Conservation (phyloP, 2,888 invertebrate genomes). For the Pachycephus smyrnensis region DNA sequence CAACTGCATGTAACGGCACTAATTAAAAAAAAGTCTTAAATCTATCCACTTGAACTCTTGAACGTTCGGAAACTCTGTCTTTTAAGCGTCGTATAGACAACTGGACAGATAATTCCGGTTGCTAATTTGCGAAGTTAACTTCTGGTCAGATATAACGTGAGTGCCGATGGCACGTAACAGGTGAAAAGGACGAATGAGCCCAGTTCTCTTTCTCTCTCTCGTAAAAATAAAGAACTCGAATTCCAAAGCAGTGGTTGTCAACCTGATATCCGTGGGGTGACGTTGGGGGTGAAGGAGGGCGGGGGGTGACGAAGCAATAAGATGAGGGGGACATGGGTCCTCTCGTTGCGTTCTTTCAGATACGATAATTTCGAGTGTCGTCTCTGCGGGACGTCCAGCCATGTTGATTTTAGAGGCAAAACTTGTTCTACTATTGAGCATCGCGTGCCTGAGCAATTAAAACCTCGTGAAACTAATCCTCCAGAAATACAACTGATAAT, state of each 20-base stretch:
- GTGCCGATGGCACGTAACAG: constrained; percentile 45
- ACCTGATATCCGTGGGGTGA: constrained; percentile 26
- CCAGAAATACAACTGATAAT: neutral
- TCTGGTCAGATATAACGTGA: neutral
- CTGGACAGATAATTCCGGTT: neutral
- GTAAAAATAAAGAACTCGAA: constrained; percentile 61
- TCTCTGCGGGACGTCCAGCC: neutral
- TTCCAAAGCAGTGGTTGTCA: constrained; percentile 62
- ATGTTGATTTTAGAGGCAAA: neutral
- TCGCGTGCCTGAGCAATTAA: neutral
- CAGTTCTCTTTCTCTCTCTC: constrained; percentile 20
- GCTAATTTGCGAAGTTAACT: neutral
- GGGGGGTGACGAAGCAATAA: neutral
- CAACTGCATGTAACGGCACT: neutral
- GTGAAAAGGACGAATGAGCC: constrained; percentile 49
- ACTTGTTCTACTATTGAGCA: neutral
- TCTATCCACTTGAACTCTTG: neutral
- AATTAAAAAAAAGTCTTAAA: neutral
- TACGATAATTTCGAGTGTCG: neutral
- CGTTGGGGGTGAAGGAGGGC: neutral
- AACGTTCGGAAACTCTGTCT: neutral
- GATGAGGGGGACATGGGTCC: neutral
- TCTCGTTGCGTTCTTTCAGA: neutral
- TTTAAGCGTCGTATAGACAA: neutral
- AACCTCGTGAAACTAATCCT: neutral